Evolutionary conservation across 2,113 vertebrate species (phyloP).

Genomic region (Albula glossodonta): DNA sequence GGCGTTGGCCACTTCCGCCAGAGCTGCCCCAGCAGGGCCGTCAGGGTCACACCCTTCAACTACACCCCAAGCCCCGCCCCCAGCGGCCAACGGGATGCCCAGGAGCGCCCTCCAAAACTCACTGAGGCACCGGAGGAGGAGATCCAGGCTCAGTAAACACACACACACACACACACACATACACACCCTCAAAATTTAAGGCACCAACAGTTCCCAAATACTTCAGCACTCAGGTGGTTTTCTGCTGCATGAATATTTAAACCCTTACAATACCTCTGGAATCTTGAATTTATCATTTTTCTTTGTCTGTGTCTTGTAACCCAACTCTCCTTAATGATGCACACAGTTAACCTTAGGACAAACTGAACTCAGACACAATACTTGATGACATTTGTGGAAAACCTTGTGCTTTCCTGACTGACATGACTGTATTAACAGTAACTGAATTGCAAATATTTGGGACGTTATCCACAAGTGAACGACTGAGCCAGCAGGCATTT

Average conservation of each 20-base stretch:
- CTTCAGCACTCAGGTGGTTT: constrained; percentile 56
- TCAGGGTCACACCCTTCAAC: constrained; percentile 90
- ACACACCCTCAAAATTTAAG: constrained; percentile 27
- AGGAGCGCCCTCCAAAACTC: constrained; percentile 48
- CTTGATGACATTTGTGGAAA: neutral
- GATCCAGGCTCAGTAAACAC: constrained; percentile 52
- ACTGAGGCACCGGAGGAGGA: constrained; percentile 69
- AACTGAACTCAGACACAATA: neutral
- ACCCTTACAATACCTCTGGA: constrained; percentile 56
- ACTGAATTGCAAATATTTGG: neutral
- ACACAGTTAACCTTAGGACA: constrained; percentile 29
- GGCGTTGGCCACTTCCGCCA: constrained; percentile 81
- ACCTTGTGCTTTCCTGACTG: constrained; percentile 1
- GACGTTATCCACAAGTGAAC: too few relatives aligned
- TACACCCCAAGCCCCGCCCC: constrained; percentile 88
- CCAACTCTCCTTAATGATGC: constrained; percentile 39
- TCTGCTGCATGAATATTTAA: constrained; percentile 32
- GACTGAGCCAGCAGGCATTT: too few relatives aligned
- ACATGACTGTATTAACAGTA: constrained; percentile 34
- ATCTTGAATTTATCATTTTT: constrained; percentile 46
- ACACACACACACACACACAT: neutral
- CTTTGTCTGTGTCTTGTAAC: constrained; percentile 30
- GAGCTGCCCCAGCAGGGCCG: constrained; percentile 87
- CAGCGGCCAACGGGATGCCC: constrained; percentile 53
- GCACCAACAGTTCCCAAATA: constrained; percentile 30